Evolutionary conservation across 2,113 vertebrate genomes (phyloP).

Genomic region (Pycnonotus jocosus): DNA sequence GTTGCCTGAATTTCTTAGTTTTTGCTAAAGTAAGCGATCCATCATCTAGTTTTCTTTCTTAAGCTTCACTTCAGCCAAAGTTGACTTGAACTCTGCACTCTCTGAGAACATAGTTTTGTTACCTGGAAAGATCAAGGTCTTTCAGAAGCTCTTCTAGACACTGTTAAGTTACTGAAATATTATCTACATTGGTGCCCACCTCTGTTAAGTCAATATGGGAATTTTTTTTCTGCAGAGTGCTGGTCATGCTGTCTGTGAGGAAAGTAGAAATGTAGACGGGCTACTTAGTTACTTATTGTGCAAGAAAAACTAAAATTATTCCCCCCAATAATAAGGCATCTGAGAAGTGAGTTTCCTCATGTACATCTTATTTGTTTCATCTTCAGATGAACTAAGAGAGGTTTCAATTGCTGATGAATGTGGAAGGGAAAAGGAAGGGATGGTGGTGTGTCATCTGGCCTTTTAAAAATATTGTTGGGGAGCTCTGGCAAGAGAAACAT

Average conservation of each 20-base stretch:
- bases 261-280: not conserved
- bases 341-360: not conserved
- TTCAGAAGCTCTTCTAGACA: not conserved
- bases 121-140: not conserved
- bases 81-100: not conserved
- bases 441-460: not conserved
- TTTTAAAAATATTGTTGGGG: not conserved
- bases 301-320: not conserved
- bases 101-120: not conserved
- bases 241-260: not conserved
- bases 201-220: not conserved
- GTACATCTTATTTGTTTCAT: not conserved
- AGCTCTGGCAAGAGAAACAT: not conserved
- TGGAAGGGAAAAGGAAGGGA: not conserved
- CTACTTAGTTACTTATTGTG: not conserved
- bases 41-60: not conserved
- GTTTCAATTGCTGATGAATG: not conserved
- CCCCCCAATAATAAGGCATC: fast-evolving
- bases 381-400: not conserved
- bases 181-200: not conserved
- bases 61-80: not conserved
- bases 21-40: not conserved
- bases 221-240: not conserved
- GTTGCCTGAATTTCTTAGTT: not conserved
- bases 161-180: not conserved